Percentiles rank a stretch among this genome's conserved stretches.
These are phyloP conservation scores for Sebastes hopkinsi DNA, from an alignment of 2,797 vertebrate species.

Conservation along the genomic window DNA sequence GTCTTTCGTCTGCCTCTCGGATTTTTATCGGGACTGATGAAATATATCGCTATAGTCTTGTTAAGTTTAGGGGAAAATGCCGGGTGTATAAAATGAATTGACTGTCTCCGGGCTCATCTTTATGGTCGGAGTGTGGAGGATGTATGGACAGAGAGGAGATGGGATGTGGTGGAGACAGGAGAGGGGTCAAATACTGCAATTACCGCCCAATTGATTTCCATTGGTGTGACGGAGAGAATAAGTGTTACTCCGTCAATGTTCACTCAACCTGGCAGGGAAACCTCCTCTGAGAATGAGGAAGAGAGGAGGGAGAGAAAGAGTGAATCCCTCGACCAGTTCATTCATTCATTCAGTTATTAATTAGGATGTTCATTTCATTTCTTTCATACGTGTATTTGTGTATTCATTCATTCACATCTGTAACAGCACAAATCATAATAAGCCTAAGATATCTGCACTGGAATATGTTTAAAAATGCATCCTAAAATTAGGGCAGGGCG, in stretches of 20 bases:
- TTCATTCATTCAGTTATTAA: slow-evolving; percentile 48
- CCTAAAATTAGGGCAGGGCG: too few species aligned
- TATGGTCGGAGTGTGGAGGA: slow-evolving; percentile 45
- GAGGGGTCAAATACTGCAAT: slow-evolving; percentile 81
- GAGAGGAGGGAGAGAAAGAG: slow-evolving; percentile 11
- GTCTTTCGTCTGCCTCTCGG: slow-evolving; percentile 30
- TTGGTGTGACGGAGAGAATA: slow-evolving; percentile 77
- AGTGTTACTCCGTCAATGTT: slow-evolving; percentile 82
- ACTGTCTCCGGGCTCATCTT: slow-evolving; percentile 55
- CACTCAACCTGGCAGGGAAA: slow-evolving; percentile 71
- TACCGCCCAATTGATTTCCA: slow-evolving; percentile 84
- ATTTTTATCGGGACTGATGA: slow-evolving; percentile 37
- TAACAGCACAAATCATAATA: neutral
- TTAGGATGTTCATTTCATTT: slow-evolving; percentile 44
- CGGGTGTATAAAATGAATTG: slow-evolving; percentile 56
- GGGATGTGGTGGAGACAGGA: slow-evolving; percentile 63
- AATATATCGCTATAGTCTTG: slow-evolving; percentile 37
- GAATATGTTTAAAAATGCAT: neutral
- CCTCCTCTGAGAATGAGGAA: slow-evolving; percentile 54
- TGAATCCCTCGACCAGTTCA: slow-evolving; percentile 32
- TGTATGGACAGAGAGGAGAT: slow-evolving; percentile 57
- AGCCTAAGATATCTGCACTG: neutral
- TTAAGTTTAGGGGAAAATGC: slow-evolving; percentile 46
- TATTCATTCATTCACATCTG: slow-evolving; percentile 34
- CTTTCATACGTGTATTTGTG: slow-evolving; percentile 42